A percentile compares a stretch with the other conserved stretches of the same genome.
These are phyloP conservation scores for Troilus luridus DNA, from an alignment of 2,888 invertebrate species.

Conservation along the genomic window DNA sequence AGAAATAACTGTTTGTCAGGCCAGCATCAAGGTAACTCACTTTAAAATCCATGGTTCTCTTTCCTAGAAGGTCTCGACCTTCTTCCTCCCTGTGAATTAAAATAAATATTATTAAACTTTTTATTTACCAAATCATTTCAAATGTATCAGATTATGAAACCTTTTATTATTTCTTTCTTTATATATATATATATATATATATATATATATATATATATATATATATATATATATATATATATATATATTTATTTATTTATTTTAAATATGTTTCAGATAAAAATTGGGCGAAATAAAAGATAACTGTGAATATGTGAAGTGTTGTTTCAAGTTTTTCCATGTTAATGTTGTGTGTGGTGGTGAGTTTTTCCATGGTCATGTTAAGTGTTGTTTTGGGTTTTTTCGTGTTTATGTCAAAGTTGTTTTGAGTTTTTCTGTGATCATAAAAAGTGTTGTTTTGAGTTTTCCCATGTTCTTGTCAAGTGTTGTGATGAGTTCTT, in stretches of 20 bases:
- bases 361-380: too few species aligned
- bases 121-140: neutral
- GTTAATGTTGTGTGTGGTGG: too few species aligned
- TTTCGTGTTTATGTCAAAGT: too few species aligned
- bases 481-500: too few species aligned
- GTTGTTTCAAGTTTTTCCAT: too few species aligned
- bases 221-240: neutral
- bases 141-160: neutral
- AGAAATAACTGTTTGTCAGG: slow-evolving; percentile 90
- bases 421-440: too few species aligned
- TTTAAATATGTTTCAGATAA: neutral
- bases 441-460: too few species aligned
- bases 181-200: neutral
- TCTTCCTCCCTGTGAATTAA: slow-evolving; percentile 91
- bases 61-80: slow-evolving; percentile 95
- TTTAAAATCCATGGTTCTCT: slow-evolving; percentile 99
- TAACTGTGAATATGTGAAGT: too few species aligned
- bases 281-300: neutral
- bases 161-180: neutral
- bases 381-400: too few species aligned
- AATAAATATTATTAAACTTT: neutral
- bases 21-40: slow-evolving; percentile 97
- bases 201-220: neutral
- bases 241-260: neutral
- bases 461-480: too few species aligned